These are phyloP conservation scores for Gymnocephalus cernua DNA, from an alignment of 2,113 vertebrate genomes.

Conservation along the genomic window DNA sequence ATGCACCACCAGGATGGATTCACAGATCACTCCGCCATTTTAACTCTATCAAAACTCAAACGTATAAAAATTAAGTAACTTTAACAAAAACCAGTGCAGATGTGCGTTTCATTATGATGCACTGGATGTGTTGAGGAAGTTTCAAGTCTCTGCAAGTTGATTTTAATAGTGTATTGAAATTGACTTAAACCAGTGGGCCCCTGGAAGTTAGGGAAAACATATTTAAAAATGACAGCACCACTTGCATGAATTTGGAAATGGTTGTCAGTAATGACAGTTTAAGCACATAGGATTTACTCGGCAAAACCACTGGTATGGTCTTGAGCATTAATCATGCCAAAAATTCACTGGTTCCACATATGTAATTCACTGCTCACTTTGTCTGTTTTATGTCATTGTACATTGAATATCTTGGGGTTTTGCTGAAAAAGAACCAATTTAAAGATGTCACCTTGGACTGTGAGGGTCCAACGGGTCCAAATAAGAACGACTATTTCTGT, in stretches of 20 bases:
- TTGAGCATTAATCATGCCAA: not conserved
- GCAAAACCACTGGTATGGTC: not conserved
- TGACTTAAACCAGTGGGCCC: not conserved
- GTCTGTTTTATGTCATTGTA: not conserved
- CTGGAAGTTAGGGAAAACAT: not conserved
- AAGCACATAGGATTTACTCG: not conserved
- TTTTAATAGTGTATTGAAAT: too few species aligned
- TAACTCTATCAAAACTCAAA: not conserved
- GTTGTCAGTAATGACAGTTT: not conserved
- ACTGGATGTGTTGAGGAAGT: not conserved
- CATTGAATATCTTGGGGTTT: too few species aligned
- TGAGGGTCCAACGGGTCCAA: too few species aligned
- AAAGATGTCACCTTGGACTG: too few species aligned
- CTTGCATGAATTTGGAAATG: not conserved
- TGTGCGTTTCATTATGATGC: constrained; percentile 12
- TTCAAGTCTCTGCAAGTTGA: not conserved
- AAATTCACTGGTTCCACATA: not conserved
- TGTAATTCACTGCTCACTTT: not conserved
- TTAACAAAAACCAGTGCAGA: not conserved
- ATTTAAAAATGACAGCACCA: too few species aligned
- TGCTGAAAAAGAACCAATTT: too few species aligned
- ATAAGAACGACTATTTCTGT: too few species aligned
- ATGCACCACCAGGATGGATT: not conserved
- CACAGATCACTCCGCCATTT: not conserved
- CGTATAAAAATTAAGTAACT: not conserved